Base-by-base conservation (phyloP, 2,888 invertebrate genomes). In the Clanis bilineata region DNA sequence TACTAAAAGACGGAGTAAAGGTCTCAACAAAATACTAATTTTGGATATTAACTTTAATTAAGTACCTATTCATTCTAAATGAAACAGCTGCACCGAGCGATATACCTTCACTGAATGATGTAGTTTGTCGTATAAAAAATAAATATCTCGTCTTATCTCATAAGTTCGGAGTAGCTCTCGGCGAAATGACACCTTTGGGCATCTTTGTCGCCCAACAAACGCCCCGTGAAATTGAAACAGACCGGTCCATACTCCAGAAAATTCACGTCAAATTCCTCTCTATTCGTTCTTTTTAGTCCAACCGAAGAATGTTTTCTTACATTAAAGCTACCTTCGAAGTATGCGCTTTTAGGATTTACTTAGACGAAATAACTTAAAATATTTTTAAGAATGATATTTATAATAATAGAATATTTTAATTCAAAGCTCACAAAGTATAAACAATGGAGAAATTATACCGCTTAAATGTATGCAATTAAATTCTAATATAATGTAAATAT, bases 181-280 rank as follows among this genome's bases (percentile, higher is more conserved):
- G 79, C 80, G 80, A 84, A 90, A 90, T 87, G 87, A 88, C 87
- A 88, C 90, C 90, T 87, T 80, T 79, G 90, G 90, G 90, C 81
- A 80, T 87, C 84, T 86, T 89, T 86, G 82, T 83, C 84, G 85
- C 86, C 85, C 83, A 80, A 81, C 90, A 89, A 90, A 90, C 86
- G 87, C 85, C 80, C 88, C 90, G 90, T 90, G 90, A 90, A 90
- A 91, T 91, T 90, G 90, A 88, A 89, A 89, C 86, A 82, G 84
- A 85, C 86, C 80, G 82, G 82, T 79, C 82, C 79, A 82, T 82
- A 80, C 76, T 77, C 76, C 73, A 74, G 78, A 82, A 84, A 81
- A 80, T 81, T 83, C 77, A 71, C 73, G 77, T 73, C 77, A 77
- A 76, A 78, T 77, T 72, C 76, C 70, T 76, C 74, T 56, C 71